phyloP scores from a whole-genome alignment of 2,888 invertebrate genomes.

The Notodonta ziczac region DNA sequence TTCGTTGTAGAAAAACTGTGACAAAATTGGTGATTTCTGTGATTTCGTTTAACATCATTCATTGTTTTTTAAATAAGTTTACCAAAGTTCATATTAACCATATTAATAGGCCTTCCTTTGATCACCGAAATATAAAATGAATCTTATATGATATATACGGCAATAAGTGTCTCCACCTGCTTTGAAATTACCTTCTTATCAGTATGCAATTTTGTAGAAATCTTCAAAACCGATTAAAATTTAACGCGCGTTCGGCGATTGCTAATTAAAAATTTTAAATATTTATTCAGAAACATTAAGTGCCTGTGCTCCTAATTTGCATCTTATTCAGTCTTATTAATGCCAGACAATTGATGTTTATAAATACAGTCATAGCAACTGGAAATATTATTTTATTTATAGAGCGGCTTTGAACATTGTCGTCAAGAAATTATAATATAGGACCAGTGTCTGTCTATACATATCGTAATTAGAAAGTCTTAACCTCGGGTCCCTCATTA shows the following conservation, averaged over 20 bases:
- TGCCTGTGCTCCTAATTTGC: neutral
- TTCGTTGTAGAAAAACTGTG: neutral
- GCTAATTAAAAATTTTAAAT: neutral
- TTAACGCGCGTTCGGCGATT: neutral
- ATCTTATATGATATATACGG: too few species aligned
- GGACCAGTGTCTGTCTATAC: conserved; percentile 9
- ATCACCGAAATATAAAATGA: too few species aligned
- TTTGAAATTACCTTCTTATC: neutral
- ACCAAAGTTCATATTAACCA: too few species aligned
- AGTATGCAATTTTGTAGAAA: neutral
- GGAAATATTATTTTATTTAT: neutral
- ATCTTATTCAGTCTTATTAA: neutral
- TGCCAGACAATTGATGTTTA: neutral
- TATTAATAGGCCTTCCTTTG: too few species aligned
- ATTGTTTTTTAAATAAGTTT: too few species aligned
- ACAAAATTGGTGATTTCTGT: too few species aligned
- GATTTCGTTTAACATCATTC: too few species aligned
- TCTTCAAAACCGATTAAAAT: neutral
- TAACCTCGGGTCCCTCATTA: conserved; percentile 56
- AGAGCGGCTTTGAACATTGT: neutral
- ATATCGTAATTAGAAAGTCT: conserved; percentile 59
- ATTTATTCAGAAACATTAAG: neutral
- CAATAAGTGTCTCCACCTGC: too few species aligned
- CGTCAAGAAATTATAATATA: conserved; percentile 15
- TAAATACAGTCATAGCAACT: neutral